Conservation (phyloP, 2,113 vertebrate genomes). For the Himantopus leucocephalus region DNA sequence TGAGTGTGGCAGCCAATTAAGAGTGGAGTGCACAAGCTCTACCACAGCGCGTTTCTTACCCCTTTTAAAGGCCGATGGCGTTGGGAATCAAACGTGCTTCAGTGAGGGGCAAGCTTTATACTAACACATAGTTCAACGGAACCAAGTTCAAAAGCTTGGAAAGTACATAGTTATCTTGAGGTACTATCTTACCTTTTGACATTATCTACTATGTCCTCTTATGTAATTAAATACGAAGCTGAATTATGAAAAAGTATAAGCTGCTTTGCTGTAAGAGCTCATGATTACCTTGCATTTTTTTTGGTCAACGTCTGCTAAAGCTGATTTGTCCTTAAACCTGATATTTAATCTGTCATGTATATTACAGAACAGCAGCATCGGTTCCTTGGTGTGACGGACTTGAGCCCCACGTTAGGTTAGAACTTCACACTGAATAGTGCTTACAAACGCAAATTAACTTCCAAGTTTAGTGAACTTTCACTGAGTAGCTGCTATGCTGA, state of each 20-base stretch:
- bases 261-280: background rate
- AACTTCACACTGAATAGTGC: background rate
- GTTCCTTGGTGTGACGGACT: background rate
- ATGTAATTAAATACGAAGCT: background rate
- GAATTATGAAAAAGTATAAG: background rate
- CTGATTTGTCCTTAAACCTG: slow-evolving; percentile 24
- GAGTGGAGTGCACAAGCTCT: background rate
- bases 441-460: background rate
- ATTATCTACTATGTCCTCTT: background rate
- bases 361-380: slow-evolving; percentile 1
- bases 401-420: rapidly evolving
- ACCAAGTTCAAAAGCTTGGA: background rate
- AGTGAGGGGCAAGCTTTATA: background rate
- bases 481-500: background rate
- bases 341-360: background rate
- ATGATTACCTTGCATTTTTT: background rate
- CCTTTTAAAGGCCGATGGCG: background rate
- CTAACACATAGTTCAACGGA: background rate
- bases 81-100: background rate
- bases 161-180: background rate
- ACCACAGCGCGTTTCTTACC: background rate
- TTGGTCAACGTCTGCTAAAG: slow-evolving; percentile 45
- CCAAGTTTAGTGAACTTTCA: background rate
- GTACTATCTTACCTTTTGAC: background rate
- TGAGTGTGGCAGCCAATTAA: background rate